Percentiles rank a stretch among this genome's conserved stretches.
Evolutionary conservation across 2,113 vertebrate genomes (phyloP).

Genomic region (Notothenia rossii): DNA sequence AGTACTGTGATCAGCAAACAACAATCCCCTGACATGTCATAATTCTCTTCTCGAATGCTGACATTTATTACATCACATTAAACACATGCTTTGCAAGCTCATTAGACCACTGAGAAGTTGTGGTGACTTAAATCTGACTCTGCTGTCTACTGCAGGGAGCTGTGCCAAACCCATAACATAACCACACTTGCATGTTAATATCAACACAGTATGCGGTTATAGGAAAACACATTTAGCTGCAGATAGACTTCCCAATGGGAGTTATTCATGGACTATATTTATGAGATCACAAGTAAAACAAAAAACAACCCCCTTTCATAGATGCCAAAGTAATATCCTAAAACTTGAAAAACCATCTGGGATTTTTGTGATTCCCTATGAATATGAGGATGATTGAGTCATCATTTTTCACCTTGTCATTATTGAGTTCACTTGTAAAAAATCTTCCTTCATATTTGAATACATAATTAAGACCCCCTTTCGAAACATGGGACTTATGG

Average conservation of each 20-base stretch:
- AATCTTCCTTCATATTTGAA: too few species aligned
- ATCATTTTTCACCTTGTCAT: background rate
- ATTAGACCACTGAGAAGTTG: slow-evolving; percentile 7
- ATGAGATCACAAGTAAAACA: background rate
- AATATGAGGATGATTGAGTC: background rate
- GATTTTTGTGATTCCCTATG: background rate
- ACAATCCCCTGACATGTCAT: background rate
- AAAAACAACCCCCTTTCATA: background rate
- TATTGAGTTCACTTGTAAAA: background rate
- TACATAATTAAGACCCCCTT: background rate
- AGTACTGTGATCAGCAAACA: background rate
- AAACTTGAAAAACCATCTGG: background rate
- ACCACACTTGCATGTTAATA: background rate
- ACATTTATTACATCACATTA: slow-evolving; percentile 14
- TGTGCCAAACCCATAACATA: background rate
- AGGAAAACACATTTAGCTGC: background rate
- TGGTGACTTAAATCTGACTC: background rate
- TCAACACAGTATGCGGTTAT: background rate
- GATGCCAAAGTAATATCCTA: background rate
- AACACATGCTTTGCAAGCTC: background rate
- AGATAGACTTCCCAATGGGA: background rate
- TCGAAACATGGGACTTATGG: background rate
- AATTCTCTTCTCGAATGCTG: background rate
- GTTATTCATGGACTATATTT: background rate
- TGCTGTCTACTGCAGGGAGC: background rate